Evolutionary conservation across 1,140 invertebrate species (phyloP), one percentile per base, ranked within the genome.

Genomic region (Copidosoma floridanum): DNA sequence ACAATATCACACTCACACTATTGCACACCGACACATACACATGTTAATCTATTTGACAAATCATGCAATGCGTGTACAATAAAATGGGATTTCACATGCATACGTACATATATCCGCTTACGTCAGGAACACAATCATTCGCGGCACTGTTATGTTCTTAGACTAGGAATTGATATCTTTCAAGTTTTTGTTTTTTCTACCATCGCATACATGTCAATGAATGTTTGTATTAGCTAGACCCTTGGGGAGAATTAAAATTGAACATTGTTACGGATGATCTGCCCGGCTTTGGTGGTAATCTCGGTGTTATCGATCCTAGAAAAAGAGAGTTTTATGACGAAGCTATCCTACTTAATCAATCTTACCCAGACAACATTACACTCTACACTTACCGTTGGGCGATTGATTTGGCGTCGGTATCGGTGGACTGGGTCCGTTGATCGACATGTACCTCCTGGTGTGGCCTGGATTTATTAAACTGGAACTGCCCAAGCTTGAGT

Each of bases 241-340:
- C 76, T 53, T 77, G 71, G 12, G 76, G 74, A 48, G 72, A 61
- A 60, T 73, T 80, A 57, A 81, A 81, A 66, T 78, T 81, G 68
- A 81, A 81, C 78, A 81, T 81, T 20, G 76, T 79, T 18, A 73
- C 71, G 48, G 79, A 71, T 16, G 75, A 74, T 69, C 76, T 72
- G 69, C 77, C 76, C 14, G 70, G 81, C 70, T 80, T 82, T 41
- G 81, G 81, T 58, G 81, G 81, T 72, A 82, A 65, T 60, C 68
- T 76, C 2, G 80, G 81, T 7, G 79, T 81, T 55, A 80, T 71
- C 54, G 78, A 75, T 65, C 76, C 75, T 77, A 44, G 68, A 65
- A 56, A n/a, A n/a, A n/a, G n/a, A n/a, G n/a, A n/a, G n/a, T n/a
- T n/a, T 32, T 32, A 32, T 32, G 29, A 32, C 29, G 12, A 32